These are phyloP conservation scores for Doryteuthis pealeii DNA, from an alignment of 1,140 invertebrate genomes.

Conservation along the genomic window DNA sequence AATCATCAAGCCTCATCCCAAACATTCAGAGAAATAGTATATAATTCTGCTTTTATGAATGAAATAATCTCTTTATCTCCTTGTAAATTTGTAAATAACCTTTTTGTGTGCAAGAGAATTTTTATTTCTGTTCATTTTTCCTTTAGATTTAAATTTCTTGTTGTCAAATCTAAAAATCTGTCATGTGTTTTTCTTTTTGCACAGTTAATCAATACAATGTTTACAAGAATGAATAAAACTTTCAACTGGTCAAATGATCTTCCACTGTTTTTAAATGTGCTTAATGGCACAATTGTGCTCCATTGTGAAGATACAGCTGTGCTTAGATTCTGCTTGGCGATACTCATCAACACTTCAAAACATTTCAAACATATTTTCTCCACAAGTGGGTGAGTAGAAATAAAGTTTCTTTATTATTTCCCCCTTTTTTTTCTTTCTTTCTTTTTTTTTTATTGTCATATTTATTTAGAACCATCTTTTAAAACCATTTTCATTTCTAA, in stretches of 20 bases:
- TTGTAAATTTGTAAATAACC: no score
- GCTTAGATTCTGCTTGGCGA: conserved; percentile 91
- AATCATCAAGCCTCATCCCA: no score
- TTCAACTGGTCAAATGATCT: conserved; percentile 97
- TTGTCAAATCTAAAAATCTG: no score
- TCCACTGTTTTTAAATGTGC: conserved; percentile 94
- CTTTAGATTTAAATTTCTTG: no score
- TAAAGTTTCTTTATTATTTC: background rate
- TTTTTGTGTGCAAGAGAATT: no score
- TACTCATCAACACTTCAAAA: conserved; percentile 95
- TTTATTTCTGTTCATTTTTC: no score
- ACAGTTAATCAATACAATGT: conserved; percentile 93
- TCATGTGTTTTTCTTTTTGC: conserved; percentile 27
- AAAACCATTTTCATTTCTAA: no score
- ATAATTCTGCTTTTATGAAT: no score
- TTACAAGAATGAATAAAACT: conserved; percentile 97
- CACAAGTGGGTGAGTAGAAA: conserved; percentile 80
- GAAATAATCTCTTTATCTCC: no score
- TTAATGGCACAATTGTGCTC: conserved; percentile 94
- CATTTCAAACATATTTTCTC: conserved; percentile 99
- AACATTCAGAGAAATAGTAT: no score
- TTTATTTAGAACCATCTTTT: no score
- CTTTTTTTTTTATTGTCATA: background rate
- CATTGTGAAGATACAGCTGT: conserved; percentile 96
- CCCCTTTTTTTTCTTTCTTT: background rate